phyloP scores from a whole-genome alignment of 2,113 vertebrate genomes.

The Andinoacara biseriatus region DNA sequence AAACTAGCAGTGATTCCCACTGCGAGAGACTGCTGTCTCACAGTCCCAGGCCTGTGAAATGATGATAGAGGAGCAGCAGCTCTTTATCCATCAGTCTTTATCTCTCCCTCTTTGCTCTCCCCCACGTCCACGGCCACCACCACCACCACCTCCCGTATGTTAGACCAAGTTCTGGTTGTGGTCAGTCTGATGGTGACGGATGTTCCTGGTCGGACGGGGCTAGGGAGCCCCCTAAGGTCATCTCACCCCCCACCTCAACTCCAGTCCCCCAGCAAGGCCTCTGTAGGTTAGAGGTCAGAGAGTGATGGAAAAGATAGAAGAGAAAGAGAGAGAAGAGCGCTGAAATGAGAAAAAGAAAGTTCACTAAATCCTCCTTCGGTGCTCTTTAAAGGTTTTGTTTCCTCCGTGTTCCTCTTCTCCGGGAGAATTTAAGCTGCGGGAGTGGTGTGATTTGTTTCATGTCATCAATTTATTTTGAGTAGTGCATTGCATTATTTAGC shows the following conservation, averaged over 20 bases:
- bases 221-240: conserved; percentile 55
- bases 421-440: conserved; percentile 47
- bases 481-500: conserved; percentile 72
- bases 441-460: conserved; percentile 62
- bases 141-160: conserved; percentile 33
- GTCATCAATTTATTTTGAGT: conserved; percentile 70
- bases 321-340: background rate
- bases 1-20: conserved; percentile 61
- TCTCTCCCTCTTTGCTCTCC: conserved; percentile 49
- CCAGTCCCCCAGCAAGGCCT: conserved; percentile 22
- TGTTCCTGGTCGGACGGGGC: conserved; percentile 49
- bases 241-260: conserved; percentile 43
- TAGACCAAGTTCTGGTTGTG: conserved; percentile 54
- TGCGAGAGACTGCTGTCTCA: conserved; percentile 68
- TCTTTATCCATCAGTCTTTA: conserved; percentile 79
- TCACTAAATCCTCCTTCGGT: conserved; percentile 21
- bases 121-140: conserved; percentile 9
- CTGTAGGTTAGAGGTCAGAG: conserved; percentile 44
- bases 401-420: conserved; percentile 25
- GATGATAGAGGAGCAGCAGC: conserved; percentile 78
- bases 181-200: conserved; percentile 75
- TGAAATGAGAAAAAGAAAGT: conserved; percentile 16
- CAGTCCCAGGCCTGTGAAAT: conserved; percentile 75
- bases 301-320: conserved; percentile 23
- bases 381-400: conserved; percentile 46